Evolutionary conservation across 2,797 vertebrate species (phyloP).

Genomic region (Mallotus villosus): DNA sequence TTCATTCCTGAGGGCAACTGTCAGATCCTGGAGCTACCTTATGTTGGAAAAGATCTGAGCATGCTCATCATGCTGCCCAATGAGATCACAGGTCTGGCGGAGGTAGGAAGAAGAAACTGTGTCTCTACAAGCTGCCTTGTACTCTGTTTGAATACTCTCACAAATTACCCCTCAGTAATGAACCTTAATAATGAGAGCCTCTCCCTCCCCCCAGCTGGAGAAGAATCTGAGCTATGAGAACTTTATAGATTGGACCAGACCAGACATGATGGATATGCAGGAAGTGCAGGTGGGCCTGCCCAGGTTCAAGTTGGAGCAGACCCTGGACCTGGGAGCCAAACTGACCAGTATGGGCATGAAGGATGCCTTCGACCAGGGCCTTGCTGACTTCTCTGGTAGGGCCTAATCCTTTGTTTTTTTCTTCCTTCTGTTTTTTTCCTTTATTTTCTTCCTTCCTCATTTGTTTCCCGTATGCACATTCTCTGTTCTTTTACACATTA

Average conservation of each 20-base stretch:
- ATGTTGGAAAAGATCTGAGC: slow-evolving; percentile 76
- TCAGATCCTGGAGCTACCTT: slow-evolving; percentile 85
- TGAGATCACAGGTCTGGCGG: slow-evolving; percentile 76
- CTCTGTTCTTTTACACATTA: not conserved
- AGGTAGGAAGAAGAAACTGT: slow-evolving; percentile 54
- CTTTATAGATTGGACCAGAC: slow-evolving; percentile 79
- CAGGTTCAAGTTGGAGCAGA: slow-evolving; percentile 83
- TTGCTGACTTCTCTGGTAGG: slow-evolving; percentile 81
- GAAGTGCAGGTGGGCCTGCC: slow-evolving; percentile 80
- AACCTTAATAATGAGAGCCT: not conserved
- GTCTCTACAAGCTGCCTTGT: too few species aligned
- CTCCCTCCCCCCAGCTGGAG: slow-evolving; percentile 77
- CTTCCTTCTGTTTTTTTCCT: not conserved
- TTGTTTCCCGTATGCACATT: not conserved
- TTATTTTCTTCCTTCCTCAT: not conserved
- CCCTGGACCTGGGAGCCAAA: slow-evolving; percentile 77
- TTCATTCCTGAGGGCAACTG: slow-evolving; percentile 70
- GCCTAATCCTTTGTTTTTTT: not conserved
- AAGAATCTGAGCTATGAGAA: slow-evolving; percentile 78
- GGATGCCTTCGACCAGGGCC: slow-evolving; percentile 72
- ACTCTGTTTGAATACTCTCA: too few species aligned
- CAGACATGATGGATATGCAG: slow-evolving; percentile 74
- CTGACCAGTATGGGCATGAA: slow-evolving; percentile 85
- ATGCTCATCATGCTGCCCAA: slow-evolving; percentile 85
- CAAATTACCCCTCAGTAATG: too few species aligned